Evolutionary conservation across 2,797 vertebrate genomes (phyloP).

Genomic region (Sardinella longiceps): DNA sequence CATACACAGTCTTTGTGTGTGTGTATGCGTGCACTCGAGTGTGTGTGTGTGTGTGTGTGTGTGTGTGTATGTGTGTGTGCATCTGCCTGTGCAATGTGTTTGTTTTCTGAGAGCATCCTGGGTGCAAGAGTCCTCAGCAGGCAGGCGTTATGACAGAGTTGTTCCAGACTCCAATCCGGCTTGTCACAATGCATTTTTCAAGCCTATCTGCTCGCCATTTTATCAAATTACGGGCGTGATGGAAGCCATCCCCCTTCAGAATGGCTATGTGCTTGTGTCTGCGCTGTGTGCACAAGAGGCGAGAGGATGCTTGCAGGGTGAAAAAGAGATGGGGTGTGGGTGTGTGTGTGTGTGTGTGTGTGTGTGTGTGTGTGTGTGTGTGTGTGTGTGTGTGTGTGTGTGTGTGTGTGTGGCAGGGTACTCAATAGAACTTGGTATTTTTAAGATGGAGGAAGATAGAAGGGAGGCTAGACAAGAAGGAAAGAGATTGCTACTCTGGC

Average conservation of each 20-base stretch:
- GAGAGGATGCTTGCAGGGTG: not conserved
- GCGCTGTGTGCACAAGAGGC: not conserved
- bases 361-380: slow-evolving; percentile 7
- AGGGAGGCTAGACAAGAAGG: not conserved
- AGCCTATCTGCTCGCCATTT: slow-evolving; percentile 47
- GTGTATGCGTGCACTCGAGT: too few relatives aligned
- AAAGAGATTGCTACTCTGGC: slow-evolving; percentile 15
- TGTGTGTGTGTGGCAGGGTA: not conserved
- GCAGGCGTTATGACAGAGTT: slow-evolving; percentile 25
- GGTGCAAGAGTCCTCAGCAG: not conserved
- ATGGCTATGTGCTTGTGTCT: slow-evolving; percentile 10
- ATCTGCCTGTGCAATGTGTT: not conserved
- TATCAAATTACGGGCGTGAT: slow-evolving; percentile 48
- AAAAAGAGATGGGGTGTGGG: not conserved
- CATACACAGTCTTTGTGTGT: not conserved
- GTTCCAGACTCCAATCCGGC: slow-evolving; percentile 46
- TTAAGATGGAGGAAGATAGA: slow-evolving; percentile 28
- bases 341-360: slow-evolving; percentile 4
- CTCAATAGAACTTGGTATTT: not conserved
- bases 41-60: slow-evolving; percentile 27
- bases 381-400: not conserved
- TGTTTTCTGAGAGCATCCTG: not conserved
- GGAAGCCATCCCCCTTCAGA: slow-evolving; percentile 35
- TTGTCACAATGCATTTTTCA: slow-evolving; percentile 46
- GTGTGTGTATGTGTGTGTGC: slow-evolving; percentile 13